These are phyloP conservation scores for Hyppa rectilinea DNA, from an alignment of 2,888 invertebrate genomes.

Conservation along the genomic window DNA sequence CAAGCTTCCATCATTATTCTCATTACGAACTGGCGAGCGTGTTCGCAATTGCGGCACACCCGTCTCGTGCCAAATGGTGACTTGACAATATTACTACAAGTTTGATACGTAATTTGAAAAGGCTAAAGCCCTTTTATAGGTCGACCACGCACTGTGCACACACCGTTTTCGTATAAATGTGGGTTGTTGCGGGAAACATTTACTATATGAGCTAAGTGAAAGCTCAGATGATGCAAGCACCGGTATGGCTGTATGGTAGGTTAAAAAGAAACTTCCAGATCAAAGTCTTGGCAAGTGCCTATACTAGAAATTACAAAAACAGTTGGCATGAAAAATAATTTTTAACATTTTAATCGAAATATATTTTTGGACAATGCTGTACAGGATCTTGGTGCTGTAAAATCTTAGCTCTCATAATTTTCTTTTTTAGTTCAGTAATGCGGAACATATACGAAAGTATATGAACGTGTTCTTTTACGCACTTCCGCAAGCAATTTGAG, in stretches of 20 bases:
- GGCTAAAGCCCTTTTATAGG: constrained; percentile 62
- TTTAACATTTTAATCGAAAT: constrained; percentile 20
- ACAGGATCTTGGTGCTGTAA: constrained; percentile 14
- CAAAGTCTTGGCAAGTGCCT: constrained; percentile 21
- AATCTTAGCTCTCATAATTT: background rate
- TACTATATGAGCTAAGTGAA: constrained; percentile 52
- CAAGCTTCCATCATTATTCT: constrained; percentile 88
- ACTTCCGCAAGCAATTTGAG: constrained; percentile 29
- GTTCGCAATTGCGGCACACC: constrained; percentile 80
- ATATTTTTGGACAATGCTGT: constrained; percentile 7
- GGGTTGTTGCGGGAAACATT: constrained; percentile 47
- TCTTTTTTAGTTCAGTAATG: constrained; percentile 3
- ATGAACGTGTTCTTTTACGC: constrained; percentile 12
- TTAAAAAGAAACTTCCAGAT: constrained; percentile 48
- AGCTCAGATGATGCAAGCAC: constrained; percentile 52
- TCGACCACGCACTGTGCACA: constrained; percentile 29
- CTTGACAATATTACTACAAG: constrained; percentile 75
- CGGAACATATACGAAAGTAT: constrained; percentile 16
- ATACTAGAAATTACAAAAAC: constrained; percentile 29
- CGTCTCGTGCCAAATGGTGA: constrained; percentile 74
- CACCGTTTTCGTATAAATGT: constrained; percentile 53
- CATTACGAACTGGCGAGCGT: constrained; percentile 80
- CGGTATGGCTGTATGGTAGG: constrained; percentile 14
- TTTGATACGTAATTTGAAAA: constrained; percentile 68
- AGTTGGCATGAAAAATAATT: constrained; percentile 19